Evolutionary conservation across 2,797 vertebrate species (phyloP), one percentile per base, ranked within the genome.

Genomic region (Enteromius treurensis): DNA sequence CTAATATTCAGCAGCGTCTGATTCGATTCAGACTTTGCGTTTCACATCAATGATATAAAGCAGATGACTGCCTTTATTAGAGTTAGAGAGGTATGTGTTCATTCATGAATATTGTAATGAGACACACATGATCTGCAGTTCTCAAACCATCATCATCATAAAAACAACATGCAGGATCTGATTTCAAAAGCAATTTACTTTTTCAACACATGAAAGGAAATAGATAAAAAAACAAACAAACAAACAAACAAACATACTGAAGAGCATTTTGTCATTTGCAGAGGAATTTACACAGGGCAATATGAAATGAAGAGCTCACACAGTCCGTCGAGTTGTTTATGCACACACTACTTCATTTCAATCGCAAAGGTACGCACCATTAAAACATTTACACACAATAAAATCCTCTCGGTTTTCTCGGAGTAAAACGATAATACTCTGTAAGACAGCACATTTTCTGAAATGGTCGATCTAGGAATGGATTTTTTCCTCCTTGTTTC

Each of bases 161-260:
- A 76, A 34, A 75, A 75, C 51, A 58, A 81, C 81, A 73, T 47
- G 26, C 62, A 53, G 4, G 42, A 71, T 15, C 23, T 84, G 64
- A 75, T 80, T 89, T 87, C 58, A 87, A 81, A 81, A 77, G 64
- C 77, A 80, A 79, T 92, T 92, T 94, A 88, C 92, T 92, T 95
- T 94, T 95, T 96, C 95, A 98, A 97, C 97, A 99, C 97, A 95
- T 96, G 96, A 98, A 98, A 97, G 95, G 94, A 98, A 98, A 95
- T 96, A 96, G 98, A 96, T 96, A 94, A 96, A 91, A 94, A 94
- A 96, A 70, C 40, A 26, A 67, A 96, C 95, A 82, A 65, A 84
- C 96, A 95, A 95, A 96, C 95, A 81, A 64, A 84, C 96, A 95
- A 95, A 96, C 96, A 96, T 95, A 96, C 93, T 95, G 93, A 96